Evolutionary conservation across 2,888 invertebrate genomes (phyloP), one percentile per base, ranked within the genome.

Genomic region (Drosophila buzzatii): DNA sequence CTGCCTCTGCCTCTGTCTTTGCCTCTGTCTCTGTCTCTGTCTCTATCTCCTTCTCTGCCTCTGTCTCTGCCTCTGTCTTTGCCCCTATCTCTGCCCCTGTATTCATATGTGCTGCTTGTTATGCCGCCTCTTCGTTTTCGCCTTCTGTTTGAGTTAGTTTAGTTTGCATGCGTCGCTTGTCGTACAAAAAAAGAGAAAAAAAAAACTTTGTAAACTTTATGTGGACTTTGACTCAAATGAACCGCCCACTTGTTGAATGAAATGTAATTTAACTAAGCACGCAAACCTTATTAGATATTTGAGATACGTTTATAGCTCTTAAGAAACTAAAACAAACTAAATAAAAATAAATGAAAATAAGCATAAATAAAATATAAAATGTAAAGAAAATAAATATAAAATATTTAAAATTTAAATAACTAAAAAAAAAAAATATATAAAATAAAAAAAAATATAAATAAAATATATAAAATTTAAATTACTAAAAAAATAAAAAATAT

Each of bases 241-340:
- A 45, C 61, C 70, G 71, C 53, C 84, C 74, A 84, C 86, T 84
- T 86, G 83, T 84, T 84, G 86, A 80, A 69, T 75, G 72, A 69
- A 73, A 64, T 75, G 77, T 69, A 80, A 80, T 80, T 82, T 77
- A 65, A 56, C 49, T 33, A 47, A 65, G 39, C 77, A 79, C 64
- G 79, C 77, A 61, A 63, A 74, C 63, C 71, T 65, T n/a, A 37
- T 16, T 31, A 27, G 41, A 39, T 55, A 31, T 7, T 56, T 33
- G n/a, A 16, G 20, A 41, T 44, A 10, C n/a, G 44, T 37, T 45
- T 33, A 45, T 12, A 23, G 8, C 1, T 35, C 20, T 3, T 33
- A 64, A 5, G 10, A 45, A 16, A 16, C 16, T 1, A 45, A 7
- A 14, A 16, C 7, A 8, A 7, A 23, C 18, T 18, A 44, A 44